phyloP scores from a whole-genome alignment of 2,888 invertebrate genomes.

The Drosophila rellima region DNA sequence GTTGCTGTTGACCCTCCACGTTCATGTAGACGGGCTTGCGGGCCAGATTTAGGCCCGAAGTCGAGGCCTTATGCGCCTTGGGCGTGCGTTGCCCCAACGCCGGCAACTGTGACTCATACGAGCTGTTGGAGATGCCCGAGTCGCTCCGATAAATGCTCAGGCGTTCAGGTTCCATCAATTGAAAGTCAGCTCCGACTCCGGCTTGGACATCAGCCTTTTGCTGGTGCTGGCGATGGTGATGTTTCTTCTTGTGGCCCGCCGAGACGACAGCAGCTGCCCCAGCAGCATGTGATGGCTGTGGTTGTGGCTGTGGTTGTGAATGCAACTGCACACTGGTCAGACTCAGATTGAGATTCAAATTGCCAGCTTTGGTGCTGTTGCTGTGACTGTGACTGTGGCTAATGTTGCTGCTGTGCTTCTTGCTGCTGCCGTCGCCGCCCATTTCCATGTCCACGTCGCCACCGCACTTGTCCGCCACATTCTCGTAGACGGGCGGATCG shows the following conservation, averaged over 20 bases:
- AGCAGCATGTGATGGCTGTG: conserved; percentile 33
- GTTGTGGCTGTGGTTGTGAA: conserved; percentile 52
- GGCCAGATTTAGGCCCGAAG: conserved; percentile 40
- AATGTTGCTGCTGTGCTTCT: conserved; percentile 30
- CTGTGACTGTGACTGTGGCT: conserved; percentile 40
- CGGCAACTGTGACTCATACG: conserved; percentile 86
- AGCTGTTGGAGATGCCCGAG: conserved; percentile 86
- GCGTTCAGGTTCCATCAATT: conserved; percentile 84
- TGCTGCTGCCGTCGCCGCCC: conserved; percentile 58
- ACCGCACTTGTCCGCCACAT: conserved; percentile 88
- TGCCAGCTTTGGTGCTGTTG: conserved; percentile 20
- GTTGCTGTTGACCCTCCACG: conserved; percentile 67
- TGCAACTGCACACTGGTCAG: conserved; percentile 76
- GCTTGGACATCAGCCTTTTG: conserved; percentile 69
- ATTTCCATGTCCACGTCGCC: conserved; percentile 64
- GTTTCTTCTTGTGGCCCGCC: conserved; percentile 80
- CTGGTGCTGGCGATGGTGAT: conserved; percentile 84
- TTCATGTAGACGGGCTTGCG: conserved; percentile 78
- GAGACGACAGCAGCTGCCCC: conserved; percentile 54
- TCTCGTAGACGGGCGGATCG: conserved; percentile 87
- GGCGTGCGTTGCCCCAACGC: conserved; percentile 59
- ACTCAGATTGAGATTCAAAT: conserved; percentile 27
- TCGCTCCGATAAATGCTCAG: conserved; percentile 85
- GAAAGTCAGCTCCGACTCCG: conserved; percentile 59
- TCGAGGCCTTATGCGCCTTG: conserved; percentile 61